Conservation (phyloP, 2,888 invertebrate species). For the Cerastis rubricosa region DNA sequence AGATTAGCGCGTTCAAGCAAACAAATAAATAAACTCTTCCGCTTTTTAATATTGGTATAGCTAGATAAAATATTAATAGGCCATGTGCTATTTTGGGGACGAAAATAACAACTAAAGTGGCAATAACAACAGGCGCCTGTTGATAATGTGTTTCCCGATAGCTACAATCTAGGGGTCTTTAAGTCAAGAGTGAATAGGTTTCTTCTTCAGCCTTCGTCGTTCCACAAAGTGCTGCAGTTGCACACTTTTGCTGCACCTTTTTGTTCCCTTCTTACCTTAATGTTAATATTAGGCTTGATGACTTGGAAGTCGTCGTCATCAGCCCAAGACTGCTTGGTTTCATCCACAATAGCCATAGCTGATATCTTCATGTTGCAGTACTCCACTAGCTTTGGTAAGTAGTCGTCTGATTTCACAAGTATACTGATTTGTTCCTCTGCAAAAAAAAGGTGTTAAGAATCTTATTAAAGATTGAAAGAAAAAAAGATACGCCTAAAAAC, state of each 20-base stretch:
- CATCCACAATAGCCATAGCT: slow-evolving; percentile 94
- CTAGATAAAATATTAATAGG: too few relatives aligned
- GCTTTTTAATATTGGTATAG: too few relatives aligned
- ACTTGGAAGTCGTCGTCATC: slow-evolving; percentile 96
- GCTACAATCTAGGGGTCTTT: too few relatives aligned
- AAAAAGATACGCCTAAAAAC: neutral
- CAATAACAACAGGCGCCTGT: neutral
- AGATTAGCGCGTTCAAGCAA: too few relatives aligned
- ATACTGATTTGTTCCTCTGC: slow-evolving; percentile 89
- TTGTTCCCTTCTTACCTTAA: slow-evolving; percentile 89
- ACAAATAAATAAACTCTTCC: too few relatives aligned
- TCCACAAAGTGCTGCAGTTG: neutral
- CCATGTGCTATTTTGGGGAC: neutral
- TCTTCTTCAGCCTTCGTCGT: neutral
- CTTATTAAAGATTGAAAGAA: neutral
- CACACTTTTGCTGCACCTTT: neutral
- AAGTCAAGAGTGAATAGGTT: too few relatives aligned
- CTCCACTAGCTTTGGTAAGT: slow-evolving; percentile 95
- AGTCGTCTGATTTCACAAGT: slow-evolving; percentile 92
- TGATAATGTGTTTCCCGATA: too few relatives aligned
- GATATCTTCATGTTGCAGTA: slow-evolving; percentile 95
- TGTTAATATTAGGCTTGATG: slow-evolving; percentile 92
- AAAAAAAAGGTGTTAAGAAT: neutral
- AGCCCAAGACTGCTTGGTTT: slow-evolving; percentile 96
- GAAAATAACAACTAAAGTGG: neutral